Percentiles rank a stretch among this genome's conserved stretches.
Evolutionary conservation across 2,113 vertebrate species (phyloP).

Genomic region (Rhinopomastus cyanomelas): DNA sequence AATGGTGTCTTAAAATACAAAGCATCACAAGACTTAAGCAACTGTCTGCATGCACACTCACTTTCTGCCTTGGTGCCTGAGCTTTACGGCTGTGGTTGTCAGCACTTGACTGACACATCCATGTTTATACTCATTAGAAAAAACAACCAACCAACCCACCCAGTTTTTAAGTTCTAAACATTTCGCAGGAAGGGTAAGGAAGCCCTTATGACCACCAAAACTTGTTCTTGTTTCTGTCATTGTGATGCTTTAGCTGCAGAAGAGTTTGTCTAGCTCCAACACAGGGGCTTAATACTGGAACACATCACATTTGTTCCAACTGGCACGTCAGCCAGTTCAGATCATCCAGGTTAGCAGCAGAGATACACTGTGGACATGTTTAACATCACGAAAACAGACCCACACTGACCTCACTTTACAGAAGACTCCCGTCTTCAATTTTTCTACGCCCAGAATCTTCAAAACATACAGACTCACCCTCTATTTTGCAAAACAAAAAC

Average conservation of each 20-base stretch:
- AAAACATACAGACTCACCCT: neutral
- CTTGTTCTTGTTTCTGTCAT: neutral
- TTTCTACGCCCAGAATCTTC: neutral
- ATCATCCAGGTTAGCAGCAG: neutral
- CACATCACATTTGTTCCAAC: neutral
- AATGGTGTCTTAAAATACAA: neutral
- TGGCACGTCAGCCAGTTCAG: neutral
- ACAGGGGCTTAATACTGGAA: neutral
- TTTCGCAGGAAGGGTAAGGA: neutral
- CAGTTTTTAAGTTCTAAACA: neutral
- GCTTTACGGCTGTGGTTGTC: neutral
- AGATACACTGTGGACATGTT: neutral
- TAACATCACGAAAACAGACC: neutral
- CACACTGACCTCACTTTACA: neutral
- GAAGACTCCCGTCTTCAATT: neutral
- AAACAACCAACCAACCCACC: no score
- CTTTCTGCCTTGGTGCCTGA: neutral
- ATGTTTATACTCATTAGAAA: neutral
- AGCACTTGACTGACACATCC: neutral
- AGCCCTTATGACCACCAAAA: neutral
- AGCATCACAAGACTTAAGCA: neutral
- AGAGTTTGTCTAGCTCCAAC: neutral
- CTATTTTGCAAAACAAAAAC: neutral
- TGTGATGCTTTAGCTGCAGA: neutral
- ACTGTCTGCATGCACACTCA: neutral